Evolutionary conservation across 2,888 invertebrate species (phyloP).

Genomic region (Dolichopus griseipennis): DNA sequence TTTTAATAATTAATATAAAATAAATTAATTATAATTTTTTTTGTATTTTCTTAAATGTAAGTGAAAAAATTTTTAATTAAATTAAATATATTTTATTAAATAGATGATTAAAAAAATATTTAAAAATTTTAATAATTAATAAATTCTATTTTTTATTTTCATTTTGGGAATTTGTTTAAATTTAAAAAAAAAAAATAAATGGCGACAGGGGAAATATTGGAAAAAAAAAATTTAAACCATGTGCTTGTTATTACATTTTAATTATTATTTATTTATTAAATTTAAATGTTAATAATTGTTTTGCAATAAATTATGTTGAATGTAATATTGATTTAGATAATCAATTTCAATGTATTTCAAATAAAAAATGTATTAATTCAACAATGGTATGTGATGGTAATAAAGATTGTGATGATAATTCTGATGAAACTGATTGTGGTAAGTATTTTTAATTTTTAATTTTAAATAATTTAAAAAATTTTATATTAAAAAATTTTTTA

Average conservation of each 20-base stretch:
- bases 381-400: constrained; percentile 38
- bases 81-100: too few relatives aligned
- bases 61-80: too few relatives aligned
- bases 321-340: neutral
- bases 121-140: too few relatives aligned
- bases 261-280: constrained; percentile 1
- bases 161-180: too few relatives aligned
- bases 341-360: constrained; percentile 19
- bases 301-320: neutral
- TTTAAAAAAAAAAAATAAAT: too few relatives aligned
- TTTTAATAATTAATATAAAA: too few relatives aligned
- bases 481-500: too few relatives aligned
- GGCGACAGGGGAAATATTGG: neutral
- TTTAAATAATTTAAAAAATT: too few relatives aligned
- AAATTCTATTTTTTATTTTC: too few relatives aligned
- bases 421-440: constrained; percentile 41
- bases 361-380: constrained; percentile 39
- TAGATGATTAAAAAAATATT: too few relatives aligned
- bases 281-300: neutral
- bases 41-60: too few relatives aligned
- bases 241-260: neutral
- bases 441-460: constrained; percentile 18
- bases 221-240: neutral
- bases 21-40: too few relatives aligned
- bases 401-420: constrained; percentile 35